Base-by-base conservation (phyloP, 2,113 vertebrate genomes). In the Oncorhynchus gorbuscha region DNA sequence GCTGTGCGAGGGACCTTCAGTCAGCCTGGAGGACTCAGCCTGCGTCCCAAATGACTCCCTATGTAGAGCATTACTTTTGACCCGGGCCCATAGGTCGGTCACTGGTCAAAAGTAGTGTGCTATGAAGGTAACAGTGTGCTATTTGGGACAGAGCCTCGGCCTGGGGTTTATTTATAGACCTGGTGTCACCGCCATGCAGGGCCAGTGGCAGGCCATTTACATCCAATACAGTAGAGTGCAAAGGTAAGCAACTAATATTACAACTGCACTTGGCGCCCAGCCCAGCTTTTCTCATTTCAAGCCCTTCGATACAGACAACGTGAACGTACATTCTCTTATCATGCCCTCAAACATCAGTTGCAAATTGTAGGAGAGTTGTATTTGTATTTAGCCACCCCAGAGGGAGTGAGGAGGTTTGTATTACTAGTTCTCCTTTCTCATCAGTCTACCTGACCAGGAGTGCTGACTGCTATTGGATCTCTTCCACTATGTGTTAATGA, bases 121-220 rank as follows among this genome's bases (percentile, higher is more conserved):
- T 55, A 55, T 55, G 16, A 16, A 55, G 51, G 16, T 55, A 55
- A 55, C 16, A 51, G 3, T 16, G 16, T 55, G 16, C 51, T 2
- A 55, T 16, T 55, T 18, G 51, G 51, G 51, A 55, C 14, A 55
- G 3, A 55, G 1, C 51, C 51, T 55, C 51, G 0, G 3, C 16
- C 32, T 14, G 24, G 75, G 75, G 83, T 87, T 87, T 90, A 88
- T 91, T 91, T 90, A 87, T 90, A 88, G 86, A 74, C 65, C 14
- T 48, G 58, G 76, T 81, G 78, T 81, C 81, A 87, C 74, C 79
- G 75, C 79, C 74, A 79, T 32, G 32, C 16, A 24, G 59, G 72
- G 75, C 80, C 77, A 72, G 58, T 68, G 74, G 83, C 84, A 85
- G 84, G 69, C 78, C 79, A 81, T 89, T 90, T 89, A 87, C 87